phyloP scores from a whole-genome alignment of 1,140 invertebrate genomes.

The Drosophila fuyamai region DNA sequence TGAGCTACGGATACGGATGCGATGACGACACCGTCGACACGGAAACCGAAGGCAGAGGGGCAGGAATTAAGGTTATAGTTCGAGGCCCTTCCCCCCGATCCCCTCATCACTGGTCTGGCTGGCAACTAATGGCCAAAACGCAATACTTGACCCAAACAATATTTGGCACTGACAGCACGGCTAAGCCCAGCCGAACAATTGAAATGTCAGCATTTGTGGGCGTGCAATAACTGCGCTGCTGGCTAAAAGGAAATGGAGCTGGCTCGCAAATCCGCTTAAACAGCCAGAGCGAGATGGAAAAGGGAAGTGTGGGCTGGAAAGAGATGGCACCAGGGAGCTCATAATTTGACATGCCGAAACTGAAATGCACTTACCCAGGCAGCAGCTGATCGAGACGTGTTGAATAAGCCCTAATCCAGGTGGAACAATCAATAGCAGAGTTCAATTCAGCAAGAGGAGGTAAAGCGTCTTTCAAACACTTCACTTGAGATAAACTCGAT shows the following conservation, averaged over 20 bases:
- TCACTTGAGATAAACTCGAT: background rate
- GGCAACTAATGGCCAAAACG: constrained; percentile 36
- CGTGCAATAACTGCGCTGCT: constrained; percentile 32
- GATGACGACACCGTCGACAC: constrained; percentile 34
- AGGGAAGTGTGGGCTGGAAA: background rate
- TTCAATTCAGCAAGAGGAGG: background rate
- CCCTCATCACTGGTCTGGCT: background rate
- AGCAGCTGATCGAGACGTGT: constrained; percentile 32
- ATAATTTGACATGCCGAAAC: constrained; percentile 41
- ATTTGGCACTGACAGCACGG: constrained; percentile 52
- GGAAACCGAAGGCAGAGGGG: constrained; percentile 34
- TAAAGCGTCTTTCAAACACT: background rate
- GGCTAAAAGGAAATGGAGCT: constrained; percentile 21
- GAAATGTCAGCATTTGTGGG: constrained; percentile 69
- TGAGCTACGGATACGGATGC: constrained; percentile 36
- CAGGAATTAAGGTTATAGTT: constrained; percentile 67
- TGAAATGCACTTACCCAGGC: constrained; percentile 33
- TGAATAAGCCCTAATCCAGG: constrained; percentile 8
- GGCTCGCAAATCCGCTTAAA: constrained; percentile 15
- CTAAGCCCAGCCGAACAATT: constrained; percentile 46
- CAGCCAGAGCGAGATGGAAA: constrained; percentile 1
- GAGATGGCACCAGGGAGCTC: constrained; percentile 3
- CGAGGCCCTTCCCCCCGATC: constrained; percentile 4
- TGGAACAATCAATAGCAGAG: constrained; percentile 16
- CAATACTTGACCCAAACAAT: constrained; percentile 69